Percentiles rank a stretch among this genome's conserved stretches.
Evolutionary conservation across 2,888 invertebrate genomes (phyloP).

Genomic region (Nemapogon koenigi): DNA sequence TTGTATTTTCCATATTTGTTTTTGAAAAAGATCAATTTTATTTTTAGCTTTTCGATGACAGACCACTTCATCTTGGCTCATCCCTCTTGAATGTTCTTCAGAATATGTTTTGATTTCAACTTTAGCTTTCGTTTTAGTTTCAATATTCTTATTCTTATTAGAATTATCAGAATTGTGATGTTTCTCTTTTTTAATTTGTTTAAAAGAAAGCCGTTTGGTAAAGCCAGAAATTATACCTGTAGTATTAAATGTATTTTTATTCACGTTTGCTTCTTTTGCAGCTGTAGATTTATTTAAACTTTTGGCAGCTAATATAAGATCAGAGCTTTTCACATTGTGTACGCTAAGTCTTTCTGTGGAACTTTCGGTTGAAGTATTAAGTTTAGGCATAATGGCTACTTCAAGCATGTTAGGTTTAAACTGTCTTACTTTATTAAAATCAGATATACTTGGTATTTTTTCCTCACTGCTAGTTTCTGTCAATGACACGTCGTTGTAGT

Average conservation of each 20-base stretch:
- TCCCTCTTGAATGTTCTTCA: slow-evolving; percentile 38
- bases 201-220: slow-evolving; percentile 42
- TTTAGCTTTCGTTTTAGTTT: slow-evolving; percentile 34
- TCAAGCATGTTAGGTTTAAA: slow-evolving; percentile 33
- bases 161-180: slow-evolving; percentile 22
- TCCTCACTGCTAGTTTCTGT: slow-evolving; percentile 54
- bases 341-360: slow-evolving; percentile 33
- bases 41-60: slow-evolving; percentile 51
- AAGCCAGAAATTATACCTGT: slow-evolving; percentile 41
- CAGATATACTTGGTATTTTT: slow-evolving; percentile 31
- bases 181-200: slow-evolving; percentile 42
- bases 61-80: slow-evolving; percentile 42
- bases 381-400: slow-evolving; percentile 32
- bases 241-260: slow-evolving; percentile 23
- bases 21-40: slow-evolving; percentile 58
- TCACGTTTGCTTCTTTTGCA: slow-evolving; percentile 17
- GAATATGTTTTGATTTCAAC: slow-evolving; percentile 50
- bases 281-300: slow-evolving; percentile 25
- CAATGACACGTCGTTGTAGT: slow-evolving; percentile 46
- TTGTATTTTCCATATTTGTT: slow-evolving; percentile 44
- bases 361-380: slow-evolving; percentile 19
- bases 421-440: slow-evolving; percentile 21
- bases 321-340: slow-evolving; percentile 39
- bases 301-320: slow-evolving; percentile 36
- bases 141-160: slow-evolving; percentile 23